Percentiles rank a stretch among this genome's conserved stretches.
These are phyloP conservation scores for Pseudocheirus occidentalis DNA, from an alignment of 2,797 vertebrate genomes.

Conservation along the genomic window DNA sequence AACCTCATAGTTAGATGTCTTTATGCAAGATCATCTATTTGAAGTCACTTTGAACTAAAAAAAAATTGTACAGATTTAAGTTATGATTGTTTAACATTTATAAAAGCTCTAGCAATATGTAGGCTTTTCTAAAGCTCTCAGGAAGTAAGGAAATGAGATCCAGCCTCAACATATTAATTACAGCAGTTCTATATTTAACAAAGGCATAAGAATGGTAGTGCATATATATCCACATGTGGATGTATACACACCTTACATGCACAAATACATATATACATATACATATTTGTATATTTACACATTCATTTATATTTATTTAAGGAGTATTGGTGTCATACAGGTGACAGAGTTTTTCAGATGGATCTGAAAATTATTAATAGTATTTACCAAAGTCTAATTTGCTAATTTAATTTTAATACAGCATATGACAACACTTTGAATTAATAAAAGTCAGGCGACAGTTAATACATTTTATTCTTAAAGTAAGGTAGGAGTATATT, in stretches of 20 bases:
- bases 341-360: not conserved
- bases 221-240: not conserved
- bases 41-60: slow-evolving; percentile 21
- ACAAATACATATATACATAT: not conserved
- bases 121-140: not conserved
- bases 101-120: not conserved
- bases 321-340: not conserved
- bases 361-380: slow-evolving; percentile 26
- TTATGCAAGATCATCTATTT: not conserved
- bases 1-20: slow-evolving; percentile 7
- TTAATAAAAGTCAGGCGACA: slow-evolving; percentile 57
- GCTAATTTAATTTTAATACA: slow-evolving; percentile 57
- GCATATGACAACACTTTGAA: slow-evolving; percentile 20
- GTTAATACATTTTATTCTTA: slow-evolving; percentile 38
- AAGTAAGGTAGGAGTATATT: slow-evolving; percentile 50
- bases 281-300: not conserved
- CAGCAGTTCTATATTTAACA: not conserved
- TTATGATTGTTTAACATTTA: slow-evolving; percentile 33
- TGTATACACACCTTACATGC: not conserved
- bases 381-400: slow-evolving; percentile 67
- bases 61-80: slow-evolving; percentile 12
- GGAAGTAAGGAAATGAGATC: not conserved
- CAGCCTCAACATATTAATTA: not conserved
- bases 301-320: not conserved
- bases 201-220: not conserved